These are phyloP conservation scores for Nyctalus aviator DNA, from an alignment of 2,797 vertebrate species.

Conservation along the genomic window DNA sequence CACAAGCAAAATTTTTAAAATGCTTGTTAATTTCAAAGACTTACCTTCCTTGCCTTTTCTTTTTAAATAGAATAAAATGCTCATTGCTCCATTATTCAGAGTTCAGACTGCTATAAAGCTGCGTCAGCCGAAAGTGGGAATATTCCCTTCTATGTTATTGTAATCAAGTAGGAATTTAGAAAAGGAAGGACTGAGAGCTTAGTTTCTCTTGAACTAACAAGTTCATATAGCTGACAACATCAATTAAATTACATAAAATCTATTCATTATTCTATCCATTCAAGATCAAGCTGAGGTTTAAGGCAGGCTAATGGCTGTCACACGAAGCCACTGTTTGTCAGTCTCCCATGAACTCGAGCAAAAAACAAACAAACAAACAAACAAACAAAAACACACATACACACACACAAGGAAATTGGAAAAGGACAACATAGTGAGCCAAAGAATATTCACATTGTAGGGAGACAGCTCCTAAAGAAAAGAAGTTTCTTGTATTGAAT, in stretches of 20 bases:
- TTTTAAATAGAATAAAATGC: not conserved
- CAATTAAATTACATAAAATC: conserved; percentile 22
- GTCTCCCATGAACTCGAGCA: conserved; percentile 62
- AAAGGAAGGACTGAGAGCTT: not conserved
- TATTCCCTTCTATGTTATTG: not conserved
- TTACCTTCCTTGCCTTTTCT: not conserved
- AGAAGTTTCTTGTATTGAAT: conserved; percentile 53
- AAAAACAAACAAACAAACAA: not conserved
- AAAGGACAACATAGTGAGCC: conserved; percentile 47
- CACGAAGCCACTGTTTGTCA: conserved; percentile 36
- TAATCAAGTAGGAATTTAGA: conserved; percentile 34
- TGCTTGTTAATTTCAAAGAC: conserved; percentile 23
- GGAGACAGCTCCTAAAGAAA: conserved; percentile 36
- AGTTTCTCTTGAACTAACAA: not conserved
- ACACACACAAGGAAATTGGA: not conserved
- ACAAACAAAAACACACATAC: no score
- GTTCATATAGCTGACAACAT: conserved; percentile 49
- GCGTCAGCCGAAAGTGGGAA: not conserved
- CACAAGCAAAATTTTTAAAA: not conserved
- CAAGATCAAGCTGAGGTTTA: conserved; percentile 43
- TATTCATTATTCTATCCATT: conserved; percentile 35
- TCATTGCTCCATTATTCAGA: conserved; percentile 24
- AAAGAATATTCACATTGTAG: conserved; percentile 47
- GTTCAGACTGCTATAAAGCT: conserved; percentile 12
- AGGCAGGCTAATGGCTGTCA: conserved; percentile 41